Base-by-base conservation (phyloP, 2,888 invertebrate species). In the Pardosa pseudoannulata region DNA sequence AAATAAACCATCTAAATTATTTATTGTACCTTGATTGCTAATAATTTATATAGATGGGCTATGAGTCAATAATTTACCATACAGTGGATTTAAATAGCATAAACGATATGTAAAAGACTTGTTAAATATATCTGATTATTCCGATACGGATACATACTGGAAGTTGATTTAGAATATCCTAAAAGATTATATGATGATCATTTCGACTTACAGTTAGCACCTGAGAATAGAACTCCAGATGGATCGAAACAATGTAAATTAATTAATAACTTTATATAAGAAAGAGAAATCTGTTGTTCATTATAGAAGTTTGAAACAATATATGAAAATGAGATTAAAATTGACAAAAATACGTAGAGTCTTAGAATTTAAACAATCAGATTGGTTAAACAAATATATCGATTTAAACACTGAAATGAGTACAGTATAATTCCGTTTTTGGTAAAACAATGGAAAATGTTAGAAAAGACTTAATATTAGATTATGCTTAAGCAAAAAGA, bases 401-500 rank as follows among this genome's bases (percentile, higher is more conserved):
- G 78, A 82, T 19, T 65, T 89, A 13, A 89, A 89, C 82, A 88
- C 89, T 9, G 50, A 80, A 7, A 9, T 32, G 29, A 70, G 88
- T 19, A 89, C 89, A n/a, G n/a, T n/a, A n/a, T n/a, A n/a, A n/a
- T n/a, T n/a, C n/a, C n/a, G n/a, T n/a, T n/a, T n/a, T n/a, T n/a
- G n/a, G n/a, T n/a, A n/a, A n/a, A n/a, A n/a, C n/a, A n/a, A n/a
- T n/a, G n/a, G n/a, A n/a, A n/a, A n/a, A n/a, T n/a, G n/a, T n/a
- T n/a, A n/a, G n/a, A n/a, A 89, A 83, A 89, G 73, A 90, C 88
- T 88, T 90, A 88, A 79, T 90, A 88, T 88, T 0, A 82, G 86
- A 62, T 36, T 91, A n/a, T 67, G 67, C 3, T 32, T 2, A 7
- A 67, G 19, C n/a, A 3, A 67, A 16, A 2, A 19, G 7, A 3